These are phyloP conservation scores for Hipparchia semele DNA, from an alignment of 2,888 invertebrate species.

Conservation along the genomic window DNA sequence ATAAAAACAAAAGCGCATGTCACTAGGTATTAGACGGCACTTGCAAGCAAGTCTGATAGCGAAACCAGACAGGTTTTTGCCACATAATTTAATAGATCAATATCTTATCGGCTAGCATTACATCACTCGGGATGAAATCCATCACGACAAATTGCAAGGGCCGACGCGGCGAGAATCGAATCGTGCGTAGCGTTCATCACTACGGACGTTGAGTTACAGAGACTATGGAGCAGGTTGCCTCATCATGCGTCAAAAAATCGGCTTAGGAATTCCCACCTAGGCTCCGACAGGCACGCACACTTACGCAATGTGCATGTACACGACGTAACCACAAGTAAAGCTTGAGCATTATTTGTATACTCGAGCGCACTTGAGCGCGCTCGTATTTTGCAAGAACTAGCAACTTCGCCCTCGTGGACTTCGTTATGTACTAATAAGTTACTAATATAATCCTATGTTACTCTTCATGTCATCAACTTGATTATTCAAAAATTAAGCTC, in stretches of 20 bases:
- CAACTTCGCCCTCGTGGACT: no score
- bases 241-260: not conserved
- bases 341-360: no score
- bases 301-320: no score
- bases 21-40: not conserved
- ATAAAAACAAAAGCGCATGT: constrained; percentile 17
- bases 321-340: no score
- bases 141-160: constrained; percentile 35
- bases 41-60: constrained; percentile 1
- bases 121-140: constrained; percentile 29
- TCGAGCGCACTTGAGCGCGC: no score
- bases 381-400: no score
- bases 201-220: constrained; percentile 7
- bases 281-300: no score
- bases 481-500: no score
- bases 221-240: not conserved
- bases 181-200: constrained; percentile 51
- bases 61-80: constrained; percentile 21
- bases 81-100: constrained; percentile 14
- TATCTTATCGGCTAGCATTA: constrained; percentile 22
- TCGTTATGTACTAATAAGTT: no score
- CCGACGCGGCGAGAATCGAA: constrained; percentile 48
- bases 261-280: no score
- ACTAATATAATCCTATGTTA: no score
- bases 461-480: no score